These are phyloP conservation scores for Podocnemis expansa DNA, from an alignment of 2,113 vertebrate species.

Conservation along the genomic window DNA sequence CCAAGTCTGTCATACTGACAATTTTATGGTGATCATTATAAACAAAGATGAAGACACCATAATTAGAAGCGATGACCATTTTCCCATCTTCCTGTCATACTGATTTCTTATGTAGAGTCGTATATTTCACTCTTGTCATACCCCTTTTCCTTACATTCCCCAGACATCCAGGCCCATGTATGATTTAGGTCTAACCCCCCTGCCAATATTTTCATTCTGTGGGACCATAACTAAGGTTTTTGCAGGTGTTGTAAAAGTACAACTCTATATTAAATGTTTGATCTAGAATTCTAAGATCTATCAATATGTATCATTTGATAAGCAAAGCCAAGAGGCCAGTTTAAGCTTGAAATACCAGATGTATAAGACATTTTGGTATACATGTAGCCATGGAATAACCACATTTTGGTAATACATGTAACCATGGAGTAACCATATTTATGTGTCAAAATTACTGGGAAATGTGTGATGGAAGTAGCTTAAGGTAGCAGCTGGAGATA, in stretches of 20 bases:
- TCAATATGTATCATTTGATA: neutral
- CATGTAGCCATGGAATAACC: neutral
- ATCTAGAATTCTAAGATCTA: neutral
- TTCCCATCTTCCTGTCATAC: neutral
- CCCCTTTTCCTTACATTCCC: neutral
- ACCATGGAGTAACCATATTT: too few species aligned
- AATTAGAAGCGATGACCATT: neutral
- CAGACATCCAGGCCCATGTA: neutral
- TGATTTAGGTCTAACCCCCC: neutral
- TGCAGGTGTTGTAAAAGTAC: neutral
- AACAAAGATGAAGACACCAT: neutral
- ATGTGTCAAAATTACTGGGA: too few species aligned
- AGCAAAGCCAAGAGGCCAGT: neutral
- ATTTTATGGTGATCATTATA: neutral
- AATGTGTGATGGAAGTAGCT: too few species aligned
- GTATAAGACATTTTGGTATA: neutral
- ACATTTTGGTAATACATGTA: too few species aligned
- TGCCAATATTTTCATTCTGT: neutral
- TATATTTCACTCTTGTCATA: neutral
- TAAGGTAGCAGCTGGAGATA: too few species aligned
- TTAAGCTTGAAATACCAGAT: neutral
- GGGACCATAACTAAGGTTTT: neutral
- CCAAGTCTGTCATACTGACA: neutral
- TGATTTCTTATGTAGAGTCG: neutral
- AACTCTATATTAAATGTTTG: neutral